Base-by-base conservation (phyloP, 1,140 invertebrate genomes). In the Lerema accius region DNA sequence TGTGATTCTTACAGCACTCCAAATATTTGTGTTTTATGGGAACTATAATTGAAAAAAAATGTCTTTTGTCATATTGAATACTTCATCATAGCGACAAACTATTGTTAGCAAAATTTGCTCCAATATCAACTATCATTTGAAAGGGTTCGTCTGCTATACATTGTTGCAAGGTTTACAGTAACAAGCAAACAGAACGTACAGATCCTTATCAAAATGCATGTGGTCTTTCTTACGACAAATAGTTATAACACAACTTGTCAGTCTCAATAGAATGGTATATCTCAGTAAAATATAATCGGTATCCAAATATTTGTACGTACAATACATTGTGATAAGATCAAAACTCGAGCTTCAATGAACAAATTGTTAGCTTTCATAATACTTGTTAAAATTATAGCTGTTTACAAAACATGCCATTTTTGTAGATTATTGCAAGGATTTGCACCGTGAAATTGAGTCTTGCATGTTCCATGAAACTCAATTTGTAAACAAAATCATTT, bases 341-440 rank as follows among this genome's bases (percentile, higher is more conserved):
- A 71, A 79, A 61, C 68, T 78, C 67, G 56, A 43, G 76, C 82
- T 70, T 77, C 67, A 76, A 61, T 69, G 71, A 76, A 88, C 82
- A 88, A 86, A 86, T 86, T 84, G 84, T 84, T 72, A 46, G 68
- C 71, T 65, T 78, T 73, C 68, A 75, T 68, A 74, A 75, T 63
- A 62, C 63, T 51, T 72, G 62, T 26, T 56, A 74, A 69, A 69
- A 67, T 78, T 73, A 63, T 68, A 71, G 10, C 68, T 45, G 82
- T 90, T 90, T 88, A 79, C 83, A 84, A 85, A 89, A 89, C 84
- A 90, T 86, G 82, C 80, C 85, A 84, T 76, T 78, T 69, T 73
- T 45, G 63, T n/a, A 64, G 65, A 71, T 80, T 73, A 73, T 72
- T 69, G 73, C 69, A 71, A 78, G 60, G 58, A 61, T 69, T 73